These are phyloP conservation scores for Bombus sibiricus DNA, from an alignment of 1,140 invertebrate species.

Conservation along the genomic window DNA sequence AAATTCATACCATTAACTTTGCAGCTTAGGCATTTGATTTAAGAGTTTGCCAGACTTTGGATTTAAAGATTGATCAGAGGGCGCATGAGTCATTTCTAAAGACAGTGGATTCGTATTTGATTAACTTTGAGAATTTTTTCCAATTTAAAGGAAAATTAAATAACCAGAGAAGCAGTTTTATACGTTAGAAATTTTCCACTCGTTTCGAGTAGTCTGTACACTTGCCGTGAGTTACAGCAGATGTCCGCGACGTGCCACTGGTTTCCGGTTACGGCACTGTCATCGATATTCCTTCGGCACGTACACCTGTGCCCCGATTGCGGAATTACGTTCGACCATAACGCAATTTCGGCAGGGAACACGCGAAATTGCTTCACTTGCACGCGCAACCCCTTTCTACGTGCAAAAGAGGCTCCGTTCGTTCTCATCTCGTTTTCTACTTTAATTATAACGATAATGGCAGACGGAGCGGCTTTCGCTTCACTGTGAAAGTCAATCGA, in stretches of 20 bases:
- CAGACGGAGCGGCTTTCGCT: background rate
- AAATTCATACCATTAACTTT: too few relatives aligned
- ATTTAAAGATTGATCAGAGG: too few relatives aligned
- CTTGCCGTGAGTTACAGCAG: too few relatives aligned
- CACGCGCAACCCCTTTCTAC: background rate
- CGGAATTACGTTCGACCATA: slow-evolving; percentile 72
- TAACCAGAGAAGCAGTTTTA: background rate
- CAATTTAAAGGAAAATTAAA: too few relatives aligned
- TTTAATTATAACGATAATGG: slow-evolving; percentile 46
- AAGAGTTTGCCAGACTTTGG: too few relatives aligned
- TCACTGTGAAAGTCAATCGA: background rate
- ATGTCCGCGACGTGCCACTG: too few relatives aligned
- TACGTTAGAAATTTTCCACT: background rate
- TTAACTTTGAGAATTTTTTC: too few relatives aligned
- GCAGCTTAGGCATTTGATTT: too few relatives aligned
- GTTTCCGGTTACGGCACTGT: slow-evolving; percentile 34
- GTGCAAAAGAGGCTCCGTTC: background rate
- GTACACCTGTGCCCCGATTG: slow-evolving; percentile 73
- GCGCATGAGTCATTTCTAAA: too few relatives aligned
- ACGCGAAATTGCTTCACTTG: slow-evolving; percentile 63
- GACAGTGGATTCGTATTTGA: too few relatives aligned
- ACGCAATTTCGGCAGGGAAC: slow-evolving; percentile 68
- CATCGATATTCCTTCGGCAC: slow-evolving; percentile 63
- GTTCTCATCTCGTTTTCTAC: slow-evolving; percentile 29
- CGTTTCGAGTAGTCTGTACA: background rate